Percentiles rank a stretch among this genome's conserved stretches.
Evolutionary conservation across 2,113 vertebrate genomes (phyloP).

Genomic region (Apistogramma diplotaenia): DNA sequence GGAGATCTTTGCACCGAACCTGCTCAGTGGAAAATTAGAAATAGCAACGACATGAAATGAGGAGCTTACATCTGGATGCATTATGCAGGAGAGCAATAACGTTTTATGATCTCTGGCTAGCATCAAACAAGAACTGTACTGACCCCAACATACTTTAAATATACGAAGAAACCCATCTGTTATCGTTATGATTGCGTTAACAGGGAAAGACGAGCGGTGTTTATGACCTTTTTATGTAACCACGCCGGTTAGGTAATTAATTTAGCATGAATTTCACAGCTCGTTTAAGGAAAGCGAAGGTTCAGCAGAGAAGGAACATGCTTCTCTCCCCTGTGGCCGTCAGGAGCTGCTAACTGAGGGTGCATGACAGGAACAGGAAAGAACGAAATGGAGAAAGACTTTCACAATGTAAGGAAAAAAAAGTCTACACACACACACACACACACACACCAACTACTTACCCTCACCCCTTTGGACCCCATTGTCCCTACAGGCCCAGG

Average conservation of each 20-base stretch:
- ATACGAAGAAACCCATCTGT: constrained; percentile 19
- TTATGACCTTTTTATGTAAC: constrained; percentile 34
- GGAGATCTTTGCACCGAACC: constrained; percentile 55
- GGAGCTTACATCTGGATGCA: background rate
- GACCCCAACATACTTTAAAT: background rate
- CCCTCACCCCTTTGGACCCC: constrained; percentile 89
- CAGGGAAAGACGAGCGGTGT: constrained; percentile 3
- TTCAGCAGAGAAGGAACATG: background rate
- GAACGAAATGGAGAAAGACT: background rate
- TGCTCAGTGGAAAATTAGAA: constrained; percentile 23
- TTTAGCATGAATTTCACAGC: constrained; percentile 21
- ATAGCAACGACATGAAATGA: constrained; percentile 3
- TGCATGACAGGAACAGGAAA: background rate
- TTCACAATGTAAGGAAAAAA: background rate
- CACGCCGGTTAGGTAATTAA: constrained; percentile 24
- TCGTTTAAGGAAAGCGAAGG: constrained; percentile 1
- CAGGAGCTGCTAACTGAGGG: background rate
- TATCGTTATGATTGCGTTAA: background rate
- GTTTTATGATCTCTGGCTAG: constrained; percentile 30
- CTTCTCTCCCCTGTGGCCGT: background rate
- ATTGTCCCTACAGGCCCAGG: constrained; percentile 89
- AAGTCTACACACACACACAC: background rate
- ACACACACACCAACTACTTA: constrained; percentile 74
- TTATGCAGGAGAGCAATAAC: background rate
- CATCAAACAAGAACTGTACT: background rate